Evolutionary conservation across 1,140 invertebrate genomes (phyloP), one percentile per base, ranked within the genome.

Genomic region (Acromyrmex echinatior): DNA sequence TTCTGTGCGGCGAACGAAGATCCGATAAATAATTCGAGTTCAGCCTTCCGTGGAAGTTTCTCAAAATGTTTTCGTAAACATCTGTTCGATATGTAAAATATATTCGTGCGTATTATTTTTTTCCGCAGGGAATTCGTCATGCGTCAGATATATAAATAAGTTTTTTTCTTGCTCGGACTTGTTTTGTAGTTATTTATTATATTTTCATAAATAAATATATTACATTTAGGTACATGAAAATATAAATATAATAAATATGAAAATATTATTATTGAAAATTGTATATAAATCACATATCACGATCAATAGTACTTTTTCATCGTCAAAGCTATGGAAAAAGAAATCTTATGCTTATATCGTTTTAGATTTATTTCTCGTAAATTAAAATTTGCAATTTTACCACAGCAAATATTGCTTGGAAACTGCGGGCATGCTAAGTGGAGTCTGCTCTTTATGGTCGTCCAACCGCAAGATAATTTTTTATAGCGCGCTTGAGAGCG

Each of bases 381-480:
- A 82, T 82, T 73, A 73, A 82, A 73, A 73, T 62, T 60, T 31
- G n/a, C 18, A 60, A 16, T 73, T 58, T 60, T 35, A 39, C 39
- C 7, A 60, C 25, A 35, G 56, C 21, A 56, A 82, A 82, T 74
- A 45, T 82, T 82, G 70, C 25, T 49, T 25, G 39, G 28, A 62
- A 62, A 76, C 70, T 74, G 70, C n/a, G n/a, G 58, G 58, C 25
- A 62, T 49, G 58, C 39, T 35, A 84, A 76, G 25, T 51, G 45
- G 56, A 84, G 45, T 76, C 70, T 84, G 80, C 56, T 76, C 80
- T 84, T 84, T 84, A 84, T 84, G 70, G 56, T 49, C 70, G 80
- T 63, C 25, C 70, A 62, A 84, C 35, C 80, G 25, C 80, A 51
- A 82, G 51, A 82, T 82, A 82, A 82, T 82, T 82, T 82, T 53